Evolutionary conservation across 2,888 invertebrate genomes (phyloP), one percentile per base, ranked within the genome.

Genomic region (Synanthedon tipuliformis): DNA sequence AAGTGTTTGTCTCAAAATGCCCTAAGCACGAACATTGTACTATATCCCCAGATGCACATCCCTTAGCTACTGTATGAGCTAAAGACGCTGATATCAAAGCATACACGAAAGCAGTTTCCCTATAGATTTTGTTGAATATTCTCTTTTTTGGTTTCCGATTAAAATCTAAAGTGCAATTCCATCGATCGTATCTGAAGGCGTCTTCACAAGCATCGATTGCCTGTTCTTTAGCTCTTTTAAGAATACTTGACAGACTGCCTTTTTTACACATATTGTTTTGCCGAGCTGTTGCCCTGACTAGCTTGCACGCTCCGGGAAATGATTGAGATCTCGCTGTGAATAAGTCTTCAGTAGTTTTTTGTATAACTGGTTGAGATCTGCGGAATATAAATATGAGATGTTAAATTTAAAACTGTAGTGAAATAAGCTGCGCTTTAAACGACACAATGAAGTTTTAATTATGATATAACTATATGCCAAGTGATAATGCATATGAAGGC

Each of bases 41-140:
- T 60, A 94, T 81, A 34, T 89, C 87, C 0, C 93, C 93, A 51
- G 91, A 89, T 4, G 92, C 90, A 63, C 94, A 94, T 1, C 92
- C 92, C 57, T 90, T 89, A 0, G 93, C 92, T 4, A 93, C 89
- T 0, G 92, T 88, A 67, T 92, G 92, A 18, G 92, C 90, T 58
- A 94, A 87, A 0, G 94, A 93, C 0, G 94, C 93, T 0, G 93
- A 90, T 1, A 92, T 88, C 50, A 93, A 70, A 0, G 94, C 92
- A 60, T 93, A 89, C 50, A 94, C 87, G 59, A 94, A 92, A 0
- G 93, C 93, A 3, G 93, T 91, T 71, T 93, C 93, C 59, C 92
- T 81, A 60, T 91, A 93, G 52, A 92, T 85, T 78, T 88, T 88
- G 58, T 87, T 86, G 63, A 90, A 90, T 54, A 90, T 88, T 57